phyloP scores from a whole-genome alignment of 2,113 vertebrate species.

The Paedocypris sp. region DNA sequence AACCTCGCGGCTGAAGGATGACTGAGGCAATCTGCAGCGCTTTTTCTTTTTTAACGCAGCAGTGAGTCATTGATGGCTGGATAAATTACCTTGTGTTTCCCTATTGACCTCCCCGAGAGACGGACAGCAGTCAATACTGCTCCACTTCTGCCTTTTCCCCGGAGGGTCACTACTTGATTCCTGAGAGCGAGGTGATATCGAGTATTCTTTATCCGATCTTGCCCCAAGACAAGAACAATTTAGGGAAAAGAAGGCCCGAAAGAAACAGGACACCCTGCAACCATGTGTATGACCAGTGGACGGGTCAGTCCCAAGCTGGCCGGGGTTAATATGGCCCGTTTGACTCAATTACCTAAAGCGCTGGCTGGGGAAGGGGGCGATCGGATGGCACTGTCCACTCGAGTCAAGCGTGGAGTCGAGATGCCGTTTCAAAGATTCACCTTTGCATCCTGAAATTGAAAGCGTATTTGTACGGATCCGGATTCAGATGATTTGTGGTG shows the following conservation, averaged over 20 bases:
- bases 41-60: slow-evolving; percentile 15
- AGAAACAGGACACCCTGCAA: slow-evolving; percentile 64
- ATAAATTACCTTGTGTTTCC: slow-evolving; percentile 34
- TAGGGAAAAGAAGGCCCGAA: slow-evolving; percentile 50
- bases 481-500: no score
- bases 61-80: slow-evolving; percentile 30
- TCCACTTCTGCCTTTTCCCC: slow-evolving; percentile 24
- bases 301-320: slow-evolving; percentile 60
- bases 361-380: slow-evolving; percentile 31
- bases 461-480: no score
- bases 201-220: slow-evolving; percentile 56
- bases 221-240: slow-evolving; percentile 42
- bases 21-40: slow-evolving; percentile 1
- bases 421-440: background rate
- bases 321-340: slow-evolving; percentile 56
- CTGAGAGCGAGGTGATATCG: slow-evolving; percentile 52
- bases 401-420: background rate
- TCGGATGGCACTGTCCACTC: slow-evolving; percentile 20
- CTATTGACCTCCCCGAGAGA: slow-evolving; percentile 37
- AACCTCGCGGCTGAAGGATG: slow-evolving; percentile 6
- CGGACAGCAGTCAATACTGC: slow-evolving; percentile 33
- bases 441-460: no score
- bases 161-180: slow-evolving; percentile 47
- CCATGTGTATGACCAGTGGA: slow-evolving; percentile 70
- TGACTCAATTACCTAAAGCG: slow-evolving; percentile 55